Conservation (phyloP, 2,888 invertebrate species). For the Choristoneura rosaceana region DNA sequence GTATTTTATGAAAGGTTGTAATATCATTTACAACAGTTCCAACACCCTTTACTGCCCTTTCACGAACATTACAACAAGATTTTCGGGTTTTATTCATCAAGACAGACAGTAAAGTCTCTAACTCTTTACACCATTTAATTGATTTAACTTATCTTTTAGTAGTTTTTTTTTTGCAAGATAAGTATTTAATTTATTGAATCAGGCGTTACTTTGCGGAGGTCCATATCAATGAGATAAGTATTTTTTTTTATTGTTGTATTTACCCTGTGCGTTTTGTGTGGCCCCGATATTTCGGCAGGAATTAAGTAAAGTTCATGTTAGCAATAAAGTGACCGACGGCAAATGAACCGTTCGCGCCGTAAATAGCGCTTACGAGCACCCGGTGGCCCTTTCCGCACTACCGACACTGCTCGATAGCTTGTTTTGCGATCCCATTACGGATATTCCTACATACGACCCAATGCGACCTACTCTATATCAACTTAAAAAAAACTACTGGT, state of each 20-base stretch:
- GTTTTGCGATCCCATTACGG: conserved; percentile 46
- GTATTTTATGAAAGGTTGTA: not conserved
- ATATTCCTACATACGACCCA: conserved; percentile 31
- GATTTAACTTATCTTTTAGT: not conserved
- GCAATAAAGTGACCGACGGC: conserved; percentile 69
- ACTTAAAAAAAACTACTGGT: conserved; percentile 14
- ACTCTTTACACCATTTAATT: too few species aligned
- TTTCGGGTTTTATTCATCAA: too few species aligned
- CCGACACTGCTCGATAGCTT: conserved; percentile 46
- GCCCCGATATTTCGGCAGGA: conserved; percentile 24
- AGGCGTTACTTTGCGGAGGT: too few species aligned
- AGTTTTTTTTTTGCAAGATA: too few species aligned
- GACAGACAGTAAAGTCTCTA: too few species aligned
- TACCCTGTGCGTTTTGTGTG: conserved; percentile 14
- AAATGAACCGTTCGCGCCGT: conserved; percentile 71
- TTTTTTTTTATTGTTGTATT: not conserved
- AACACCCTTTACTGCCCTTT: not conserved
- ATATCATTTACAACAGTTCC: not conserved
- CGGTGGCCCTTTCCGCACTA: conserved; percentile 57
- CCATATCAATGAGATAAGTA: too few species aligned
- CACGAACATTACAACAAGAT: too few species aligned
- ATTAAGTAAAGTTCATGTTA: conserved; percentile 68
- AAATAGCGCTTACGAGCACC: conserved; percentile 72
- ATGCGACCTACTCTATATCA: conserved; percentile 16
- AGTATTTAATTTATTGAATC: too few species aligned